Conservation (phyloP, 2,797 vertebrate genomes). For the Acrossocheilus fasciatus region DNA sequence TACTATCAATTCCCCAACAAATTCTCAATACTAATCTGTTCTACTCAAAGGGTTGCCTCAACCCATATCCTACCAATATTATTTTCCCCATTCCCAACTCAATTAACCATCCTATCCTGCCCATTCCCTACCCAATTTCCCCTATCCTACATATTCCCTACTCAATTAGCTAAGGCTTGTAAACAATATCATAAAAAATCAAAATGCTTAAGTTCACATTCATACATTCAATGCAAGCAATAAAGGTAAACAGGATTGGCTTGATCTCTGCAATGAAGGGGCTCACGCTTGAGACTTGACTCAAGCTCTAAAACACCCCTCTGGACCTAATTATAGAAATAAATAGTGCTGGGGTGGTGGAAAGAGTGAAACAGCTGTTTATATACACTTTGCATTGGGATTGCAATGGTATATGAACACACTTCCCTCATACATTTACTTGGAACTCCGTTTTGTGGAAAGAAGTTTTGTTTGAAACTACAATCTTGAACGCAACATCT, state of each 20-base stretch:
- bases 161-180: background rate
- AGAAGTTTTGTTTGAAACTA: background rate
- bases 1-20: background rate
- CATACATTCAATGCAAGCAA: constrained; percentile 9
- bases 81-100: background rate
- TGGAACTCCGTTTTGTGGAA: background rate
- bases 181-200: background rate
- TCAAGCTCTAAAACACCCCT: constrained; percentile 23
- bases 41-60: background rate
- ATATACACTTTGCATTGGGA: constrained; percentile 6
- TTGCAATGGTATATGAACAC: background rate
- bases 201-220: background rate
- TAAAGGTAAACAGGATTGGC: background rate
- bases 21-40: background rate
- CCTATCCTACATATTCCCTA: background rate
- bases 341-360: background rate
- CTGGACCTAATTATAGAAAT: constrained; percentile 41
- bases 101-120: background rate
- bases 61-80: background rate
- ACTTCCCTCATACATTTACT: background rate
- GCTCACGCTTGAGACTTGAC: background rate
- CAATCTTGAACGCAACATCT: background rate
- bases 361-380: background rate
- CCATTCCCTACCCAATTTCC: background rate
- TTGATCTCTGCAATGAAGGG: background rate